These are phyloP conservation scores for Philaenus spumarius DNA, from an alignment of 1,140 invertebrate genomes.

Conservation along the genomic window DNA sequence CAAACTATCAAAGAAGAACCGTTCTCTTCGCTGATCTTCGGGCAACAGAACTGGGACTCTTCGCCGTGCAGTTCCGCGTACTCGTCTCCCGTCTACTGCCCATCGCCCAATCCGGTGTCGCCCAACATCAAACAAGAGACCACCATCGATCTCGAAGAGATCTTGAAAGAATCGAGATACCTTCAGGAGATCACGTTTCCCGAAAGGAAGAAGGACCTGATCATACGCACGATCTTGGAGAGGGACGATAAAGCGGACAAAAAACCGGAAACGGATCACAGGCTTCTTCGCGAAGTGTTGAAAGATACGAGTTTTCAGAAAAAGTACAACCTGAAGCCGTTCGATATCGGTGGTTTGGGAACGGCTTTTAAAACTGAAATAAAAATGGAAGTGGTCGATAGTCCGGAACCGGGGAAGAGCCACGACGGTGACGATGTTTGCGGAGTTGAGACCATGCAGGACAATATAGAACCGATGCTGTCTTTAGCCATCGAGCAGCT, in stretches of 20 bases:
- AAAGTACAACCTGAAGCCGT: constrained; percentile 68
- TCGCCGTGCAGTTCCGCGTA: background rate
- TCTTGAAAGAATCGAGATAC: constrained; percentile 44
- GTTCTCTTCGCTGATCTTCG: background rate
- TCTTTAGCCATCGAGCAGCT: constrained; percentile 79
- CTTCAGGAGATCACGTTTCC: constrained; percentile 10
- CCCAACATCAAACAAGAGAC: constrained; percentile 45
- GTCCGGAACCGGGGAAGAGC: background rate
- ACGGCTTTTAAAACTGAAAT: constrained; percentile 47
- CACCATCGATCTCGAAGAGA: constrained; percentile 37
- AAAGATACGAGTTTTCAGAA: constrained; percentile 77
- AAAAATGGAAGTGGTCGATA: constrained; percentile 48
- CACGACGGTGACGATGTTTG: background rate
- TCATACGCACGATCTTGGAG: constrained; percentile 15
- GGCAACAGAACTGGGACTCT: constrained; percentile 10
- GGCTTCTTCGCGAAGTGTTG: constrained; percentile 68
- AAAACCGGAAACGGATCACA: constrained; percentile 49
- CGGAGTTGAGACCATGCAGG: constrained; percentile 34
- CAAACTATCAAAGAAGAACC: constrained; percentile 24
- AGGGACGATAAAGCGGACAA: constrained; percentile 1
- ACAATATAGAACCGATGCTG: constrained; percentile 59
- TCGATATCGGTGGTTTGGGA: constrained; percentile 50
- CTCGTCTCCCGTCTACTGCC: constrained; percentile 2
- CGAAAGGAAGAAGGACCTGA: constrained; percentile 11
- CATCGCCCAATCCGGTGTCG: background rate